A percentile compares a stretch with the other conserved stretches of the same genome.
These are phyloP conservation scores for Caracal caracal DNA, from an alignment of 2,113 vertebrate genomes.

Conservation along the genomic window DNA sequence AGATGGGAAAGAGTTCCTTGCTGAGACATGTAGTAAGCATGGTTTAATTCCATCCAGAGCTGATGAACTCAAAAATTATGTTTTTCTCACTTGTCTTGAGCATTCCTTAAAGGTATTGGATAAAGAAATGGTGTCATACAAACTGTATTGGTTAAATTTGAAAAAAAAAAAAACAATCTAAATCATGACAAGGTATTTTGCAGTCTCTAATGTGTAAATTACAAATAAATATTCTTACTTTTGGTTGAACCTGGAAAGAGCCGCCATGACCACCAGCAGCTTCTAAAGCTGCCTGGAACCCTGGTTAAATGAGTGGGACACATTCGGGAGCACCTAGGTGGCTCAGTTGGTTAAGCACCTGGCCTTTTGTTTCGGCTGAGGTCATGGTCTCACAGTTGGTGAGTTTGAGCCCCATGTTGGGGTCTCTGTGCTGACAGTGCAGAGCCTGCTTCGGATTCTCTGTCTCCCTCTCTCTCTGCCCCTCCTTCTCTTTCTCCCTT, in stretches of 20 bases:
- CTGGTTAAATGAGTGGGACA: neutral
- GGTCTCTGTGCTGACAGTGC: too few species aligned
- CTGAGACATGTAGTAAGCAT: neutral
- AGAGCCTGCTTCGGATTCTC: too few species aligned
- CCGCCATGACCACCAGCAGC: neutral
- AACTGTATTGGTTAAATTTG: neutral
- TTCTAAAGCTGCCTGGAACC: neutral
- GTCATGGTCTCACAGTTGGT: too few species aligned
- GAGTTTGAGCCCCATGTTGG: too few species aligned
- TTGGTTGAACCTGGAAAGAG: neutral
- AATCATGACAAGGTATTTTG: neutral
- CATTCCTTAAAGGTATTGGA: neutral
- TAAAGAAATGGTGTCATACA: neutral
- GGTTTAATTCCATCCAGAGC: neutral
- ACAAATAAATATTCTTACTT: neutral
- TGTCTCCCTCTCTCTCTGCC: too few species aligned
- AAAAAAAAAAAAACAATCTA: conserved; percentile 40
- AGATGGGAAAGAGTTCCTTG: neutral
- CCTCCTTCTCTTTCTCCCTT: too few species aligned
- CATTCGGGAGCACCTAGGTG: neutral
- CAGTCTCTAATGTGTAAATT: neutral
- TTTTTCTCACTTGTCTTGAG: conserved; percentile 47
- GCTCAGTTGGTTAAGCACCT: too few species aligned
- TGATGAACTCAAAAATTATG: conserved; percentile 21
- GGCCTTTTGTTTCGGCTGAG: too few species aligned